Evolutionary conservation across 2,113 vertebrate genomes (phyloP).

Genomic region (Bambusicola thoracicus): DNA sequence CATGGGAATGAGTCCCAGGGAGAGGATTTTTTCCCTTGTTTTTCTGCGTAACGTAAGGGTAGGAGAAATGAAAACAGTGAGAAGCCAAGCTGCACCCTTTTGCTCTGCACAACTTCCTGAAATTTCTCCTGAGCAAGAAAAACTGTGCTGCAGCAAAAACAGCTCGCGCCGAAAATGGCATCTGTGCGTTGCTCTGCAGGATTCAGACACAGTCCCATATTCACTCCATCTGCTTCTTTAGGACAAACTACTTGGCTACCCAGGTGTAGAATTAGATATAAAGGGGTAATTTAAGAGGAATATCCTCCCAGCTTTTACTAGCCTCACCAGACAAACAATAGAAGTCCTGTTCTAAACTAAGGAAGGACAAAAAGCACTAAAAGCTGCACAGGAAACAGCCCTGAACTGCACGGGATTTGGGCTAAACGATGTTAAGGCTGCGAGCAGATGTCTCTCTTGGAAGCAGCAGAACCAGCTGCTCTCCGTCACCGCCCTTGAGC

Average conservation of each 20-base stretch:
- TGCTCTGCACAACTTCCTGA: neutral
- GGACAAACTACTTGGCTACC: neutral
- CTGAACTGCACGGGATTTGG: neutral
- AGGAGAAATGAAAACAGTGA: conserved; percentile 26
- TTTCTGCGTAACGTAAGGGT: neutral
- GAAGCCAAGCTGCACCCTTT: conserved; percentile 15
- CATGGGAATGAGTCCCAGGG: neutral
- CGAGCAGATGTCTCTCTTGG: neutral
- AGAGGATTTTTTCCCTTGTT: neutral
- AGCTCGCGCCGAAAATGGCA: neutral
- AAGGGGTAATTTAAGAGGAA: neutral
- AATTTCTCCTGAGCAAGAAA: neutral
- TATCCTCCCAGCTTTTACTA: neutral
- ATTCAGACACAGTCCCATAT: neutral
- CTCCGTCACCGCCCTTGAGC: neutral
- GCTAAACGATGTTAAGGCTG: neutral
- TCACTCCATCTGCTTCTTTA: neutral
- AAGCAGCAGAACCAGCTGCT: neutral
- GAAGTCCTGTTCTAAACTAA: neutral
- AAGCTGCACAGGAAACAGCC: neutral
- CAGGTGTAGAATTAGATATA: neutral
- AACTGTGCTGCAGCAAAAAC: neutral
- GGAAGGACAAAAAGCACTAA: neutral
- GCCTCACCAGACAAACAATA: neutral
- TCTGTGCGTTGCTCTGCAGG: neutral